Percentiles rank a stretch among this genome's conserved stretches.
phyloP scores from a whole-genome alignment of 2,888 invertebrate genomes.

The Amblyteles armatorius region DNA sequence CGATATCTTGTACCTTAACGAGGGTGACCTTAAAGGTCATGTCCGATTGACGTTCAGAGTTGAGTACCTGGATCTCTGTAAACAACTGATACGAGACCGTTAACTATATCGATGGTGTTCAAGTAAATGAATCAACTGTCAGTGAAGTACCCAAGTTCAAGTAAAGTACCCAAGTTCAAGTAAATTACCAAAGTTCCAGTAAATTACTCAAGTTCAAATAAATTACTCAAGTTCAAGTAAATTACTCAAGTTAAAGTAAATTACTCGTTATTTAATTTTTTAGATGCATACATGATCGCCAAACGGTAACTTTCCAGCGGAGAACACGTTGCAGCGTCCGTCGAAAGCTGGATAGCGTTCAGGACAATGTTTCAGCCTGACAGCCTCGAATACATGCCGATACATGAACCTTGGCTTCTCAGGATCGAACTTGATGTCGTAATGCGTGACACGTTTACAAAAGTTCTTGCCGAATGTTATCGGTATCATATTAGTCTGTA shows the following conservation, averaged over 20 bases:
- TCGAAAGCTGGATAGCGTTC: constrained; percentile 88
- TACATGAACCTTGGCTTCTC: constrained; percentile 89
- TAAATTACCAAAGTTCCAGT: neutral
- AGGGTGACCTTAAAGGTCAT: constrained; percentile 85
- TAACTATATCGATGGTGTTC: constrained; percentile 20
- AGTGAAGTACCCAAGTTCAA: neutral
- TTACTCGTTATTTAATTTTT: neutral
- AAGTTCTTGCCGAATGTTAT: constrained; percentile 86
- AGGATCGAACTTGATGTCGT: constrained; percentile 91
- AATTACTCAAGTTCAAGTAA: neutral
- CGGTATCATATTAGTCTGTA: constrained; percentile 89
- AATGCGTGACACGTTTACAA: constrained; percentile 87
- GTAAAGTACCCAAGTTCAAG: neutral
- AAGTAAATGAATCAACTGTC: neutral
- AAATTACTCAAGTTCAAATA: neutral
- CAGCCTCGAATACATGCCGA: constrained; percentile 84
- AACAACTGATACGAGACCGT: constrained; percentile 62
- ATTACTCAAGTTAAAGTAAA: neutral
- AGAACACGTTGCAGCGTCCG: constrained; percentile 89
- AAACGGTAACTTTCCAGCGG: constrained; percentile 85
- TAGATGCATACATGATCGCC: constrained; percentile 75
- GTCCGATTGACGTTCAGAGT: constrained; percentile 77
- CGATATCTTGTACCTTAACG: constrained; percentile 86
- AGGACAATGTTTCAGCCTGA: constrained; percentile 82
- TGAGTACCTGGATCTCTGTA: constrained; percentile 80